These are phyloP conservation scores for Drosophila kuntzei DNA, from an alignment of 2,888 invertebrate genomes.

Conservation along the genomic window DNA sequence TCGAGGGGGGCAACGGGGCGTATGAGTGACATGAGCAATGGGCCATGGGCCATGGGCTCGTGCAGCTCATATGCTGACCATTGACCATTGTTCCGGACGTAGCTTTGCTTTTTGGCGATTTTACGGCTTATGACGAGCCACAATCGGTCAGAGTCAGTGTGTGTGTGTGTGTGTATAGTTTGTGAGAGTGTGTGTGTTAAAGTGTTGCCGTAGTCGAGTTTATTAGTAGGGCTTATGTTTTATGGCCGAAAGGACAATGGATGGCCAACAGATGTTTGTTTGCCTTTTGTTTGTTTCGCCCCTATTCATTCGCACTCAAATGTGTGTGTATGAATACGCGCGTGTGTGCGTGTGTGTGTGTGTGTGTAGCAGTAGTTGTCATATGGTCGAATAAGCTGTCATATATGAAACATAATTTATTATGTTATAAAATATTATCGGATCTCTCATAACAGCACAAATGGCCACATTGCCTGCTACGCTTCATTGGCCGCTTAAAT, in stretches of 20 bases:
- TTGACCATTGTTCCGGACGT: slow-evolving; percentile 63
- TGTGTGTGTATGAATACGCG: slow-evolving; percentile 5
- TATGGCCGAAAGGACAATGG: slow-evolving; percentile 78
- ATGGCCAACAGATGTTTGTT: slow-evolving; percentile 78
- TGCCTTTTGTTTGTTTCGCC: slow-evolving; percentile 71
- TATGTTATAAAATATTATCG: slow-evolving; percentile 82
- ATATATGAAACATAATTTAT: slow-evolving; percentile 79
- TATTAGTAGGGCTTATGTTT: slow-evolving; percentile 80
- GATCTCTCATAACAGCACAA: slow-evolving; percentile 44
- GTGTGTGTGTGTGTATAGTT: slow-evolving; percentile 18
- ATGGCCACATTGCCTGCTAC: slow-evolving; percentile 36
- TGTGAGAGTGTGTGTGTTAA: slow-evolving; percentile 46
- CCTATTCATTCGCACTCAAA: slow-evolving; percentile 36
- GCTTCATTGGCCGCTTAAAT: slow-evolving; percentile 80
- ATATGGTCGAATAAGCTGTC: slow-evolving; percentile 81
- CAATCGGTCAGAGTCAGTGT: slow-evolving; percentile 31
- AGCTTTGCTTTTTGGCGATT: slow-evolving; percentile 81
- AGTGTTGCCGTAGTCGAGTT: slow-evolving; percentile 72
- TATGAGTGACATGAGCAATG: slow-evolving; percentile 76
- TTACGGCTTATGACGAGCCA: slow-evolving; percentile 80
- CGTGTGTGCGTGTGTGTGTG: slow-evolving; percentile 10
- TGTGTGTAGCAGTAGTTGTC: slow-evolving; percentile 62
- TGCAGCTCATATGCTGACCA: slow-evolving; percentile 49
- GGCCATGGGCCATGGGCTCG: slow-evolving; percentile 44
- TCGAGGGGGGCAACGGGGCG: slow-evolving; percentile 44